Base-by-base conservation (phyloP, 1,140 invertebrate genomes). In the Myzus persicae region DNA sequence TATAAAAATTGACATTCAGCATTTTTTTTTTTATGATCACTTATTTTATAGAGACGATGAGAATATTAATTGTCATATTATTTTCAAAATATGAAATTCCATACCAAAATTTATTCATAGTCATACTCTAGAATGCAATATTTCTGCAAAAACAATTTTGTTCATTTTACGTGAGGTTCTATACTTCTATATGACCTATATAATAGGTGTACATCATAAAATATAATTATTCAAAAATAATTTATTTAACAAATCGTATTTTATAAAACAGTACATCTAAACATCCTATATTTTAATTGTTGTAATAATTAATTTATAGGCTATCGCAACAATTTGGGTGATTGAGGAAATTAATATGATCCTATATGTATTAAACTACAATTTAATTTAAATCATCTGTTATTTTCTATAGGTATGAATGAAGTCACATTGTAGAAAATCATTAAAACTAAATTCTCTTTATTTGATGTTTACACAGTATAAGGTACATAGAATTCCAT, bases 91-190 rank as follows among this genome's bases (percentile, higher is more conserved):
- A 76, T 76, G 31, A 76, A 76, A 76, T 76, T 3, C 31, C 59
- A 76, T n/a, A 76, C 31, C n/a, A n/a, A 76, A n/a, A 76, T 76
- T 76, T 76, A 76, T 76, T 76, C 59, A n/a, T 76, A n/a, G 59
- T 76, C 59, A 2, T 76, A n/a, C 14, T n/a, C 31, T n/a, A 76
- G 4, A 76, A n/a, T 76, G 31, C 36, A 76, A 76, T 76, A 76
- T 76, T 59, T 76, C 59, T n/a, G 31, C 20, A 76, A 76, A n/a
- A 76, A 76, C 31, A 76, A n/a, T n/a, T n/a, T n/a, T 76, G 4
- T 76, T 76, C 31, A 18, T 76, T 76, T 18, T 76, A 76, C 59
- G 59, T n/a, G 59, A 76, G n/a, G n/a, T 18, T 76, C 59, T 18
- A 76, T n/a, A n/a, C 3, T n/a, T n/a, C 0, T 67, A 76, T 5